These are phyloP conservation scores for Limnodromus scolopaceus DNA, from an alignment of 2,797 vertebrate species.

Conservation along the genomic window DNA sequence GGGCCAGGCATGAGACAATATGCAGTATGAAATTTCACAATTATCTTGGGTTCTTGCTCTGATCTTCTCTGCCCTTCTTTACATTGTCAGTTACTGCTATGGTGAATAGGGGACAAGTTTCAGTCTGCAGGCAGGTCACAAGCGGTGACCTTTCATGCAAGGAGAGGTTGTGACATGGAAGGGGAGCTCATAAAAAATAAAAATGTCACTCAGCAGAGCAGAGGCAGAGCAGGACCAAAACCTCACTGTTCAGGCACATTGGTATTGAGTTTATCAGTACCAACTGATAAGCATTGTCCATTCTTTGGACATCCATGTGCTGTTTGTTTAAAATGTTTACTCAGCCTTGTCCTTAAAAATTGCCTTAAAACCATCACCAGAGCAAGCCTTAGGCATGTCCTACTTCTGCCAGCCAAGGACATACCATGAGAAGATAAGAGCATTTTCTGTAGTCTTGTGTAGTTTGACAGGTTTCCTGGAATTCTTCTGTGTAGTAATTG, in stretches of 20 bases:
- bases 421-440: neutral
- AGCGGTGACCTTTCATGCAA: accelerated
- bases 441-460: neutral
- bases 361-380: neutral
- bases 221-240: neutral
- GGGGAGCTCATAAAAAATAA: neutral
- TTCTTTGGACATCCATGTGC: neutral
- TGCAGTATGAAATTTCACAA: accelerated
- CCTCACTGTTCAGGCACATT: neutral
- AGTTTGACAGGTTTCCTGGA: neutral
- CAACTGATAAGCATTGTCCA: neutral
- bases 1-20: neutral
- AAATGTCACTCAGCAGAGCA: neutral
- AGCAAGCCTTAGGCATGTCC: neutral
- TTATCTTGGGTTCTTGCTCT: neutral
- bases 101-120: neutral
- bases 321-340: neutral
- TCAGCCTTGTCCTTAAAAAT: neutral
- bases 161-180: neutral
- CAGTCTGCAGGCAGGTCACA: neutral
- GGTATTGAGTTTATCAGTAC: neutral
- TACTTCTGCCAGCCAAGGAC: neutral
- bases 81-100: neutral
- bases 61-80: neutral
- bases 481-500: neutral